Evolutionary conservation across 2,888 invertebrate species (phyloP), one percentile per base, ranked within the genome.

Genomic region (Agapostemon virescens): DNA sequence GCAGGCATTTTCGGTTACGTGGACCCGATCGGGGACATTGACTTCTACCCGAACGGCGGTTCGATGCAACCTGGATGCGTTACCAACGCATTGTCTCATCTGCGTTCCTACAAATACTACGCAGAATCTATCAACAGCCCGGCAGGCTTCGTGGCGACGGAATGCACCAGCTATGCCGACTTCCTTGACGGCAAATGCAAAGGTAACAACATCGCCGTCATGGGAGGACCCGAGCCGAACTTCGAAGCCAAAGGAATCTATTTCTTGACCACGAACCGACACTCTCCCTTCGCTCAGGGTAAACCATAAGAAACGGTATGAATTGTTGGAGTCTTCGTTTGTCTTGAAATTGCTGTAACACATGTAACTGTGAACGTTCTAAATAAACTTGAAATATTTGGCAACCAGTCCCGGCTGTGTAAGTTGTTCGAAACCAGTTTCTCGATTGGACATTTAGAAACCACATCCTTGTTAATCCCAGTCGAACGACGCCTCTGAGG

Each of bases 11-110:
- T 40, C 5, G 64, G 64, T 40, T 66, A 38, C 40, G 23, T 38
- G 0, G 23, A n/a, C 7, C 2, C 64, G 26, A n/a, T 66, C 2
- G 64, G 64, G 2, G 64, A 66, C 17, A 26, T n/a, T 23, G 64
- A 66, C 17, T 66, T 66, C 15, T 66, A 66, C 17, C 64, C 64
- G 0, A 66, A 66, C 3, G 64, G 64, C 0, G 64, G 64, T 9
- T 38, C 23, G 0, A 5, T 23, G 23, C 64, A 66, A 40, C 17
- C 64, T 17, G 64, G 64, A 7, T 66, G 64, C 23, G 7, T 40
- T 5, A 5, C 15, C 38, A 23, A 23, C 64, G 15, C 40, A 15
- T 66, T 40, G 26, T 66, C 64, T 2, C 64, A 66, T 23, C 6
- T 23, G 9, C 64, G 40, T 0, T 40, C 64, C 0, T 38, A 17